Percentiles rank a stretch among this genome's conserved stretches.
These are phyloP conservation scores for Conus betulinus DNA, from an alignment of 1,140 invertebrate genomes.

Conservation along the genomic window DNA sequence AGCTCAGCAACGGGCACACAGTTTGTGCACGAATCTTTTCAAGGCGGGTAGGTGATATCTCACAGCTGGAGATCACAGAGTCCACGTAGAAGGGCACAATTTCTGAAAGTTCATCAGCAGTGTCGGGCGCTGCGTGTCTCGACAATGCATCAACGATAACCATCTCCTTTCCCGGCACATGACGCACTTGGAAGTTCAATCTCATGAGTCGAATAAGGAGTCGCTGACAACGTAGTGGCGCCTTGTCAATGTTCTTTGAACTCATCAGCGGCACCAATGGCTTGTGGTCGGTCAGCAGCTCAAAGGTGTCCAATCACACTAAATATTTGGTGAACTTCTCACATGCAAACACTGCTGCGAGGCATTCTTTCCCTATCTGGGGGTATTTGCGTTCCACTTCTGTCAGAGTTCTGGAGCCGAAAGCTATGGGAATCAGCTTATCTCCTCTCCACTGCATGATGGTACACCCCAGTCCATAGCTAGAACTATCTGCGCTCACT, in stretches of 20 bases:
- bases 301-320: too few species aligned
- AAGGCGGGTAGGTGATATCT: background rate
- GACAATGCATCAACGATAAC: conserved; percentile 50
- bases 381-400: conserved; percentile 59
- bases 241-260: too few species aligned
- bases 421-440: conserved; percentile 48
- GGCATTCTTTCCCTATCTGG: too few species aligned
- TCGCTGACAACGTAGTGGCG: too few species aligned
- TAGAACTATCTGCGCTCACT: conserved; percentile 48
- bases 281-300: too few species aligned
- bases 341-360: conserved; percentile 36
- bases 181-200: too few species aligned
- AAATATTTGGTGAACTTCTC: too few species aligned
- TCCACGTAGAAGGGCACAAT: background rate
- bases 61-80: background rate
- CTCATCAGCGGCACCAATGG: too few species aligned
- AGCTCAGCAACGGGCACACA: background rate
- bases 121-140: conserved; percentile 4
- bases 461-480: conserved; percentile 49
- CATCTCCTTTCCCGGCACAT: background rate
- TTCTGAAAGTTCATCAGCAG: background rate
- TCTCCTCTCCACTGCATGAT: conserved; percentile 41
- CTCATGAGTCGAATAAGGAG: too few species aligned
- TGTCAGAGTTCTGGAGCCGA: conserved; percentile 49
- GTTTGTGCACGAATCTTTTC: background rate